Evolutionary conservation across 2,797 vertebrate genomes (phyloP).

Genomic region (Atherinosoma microstoma): DNA sequence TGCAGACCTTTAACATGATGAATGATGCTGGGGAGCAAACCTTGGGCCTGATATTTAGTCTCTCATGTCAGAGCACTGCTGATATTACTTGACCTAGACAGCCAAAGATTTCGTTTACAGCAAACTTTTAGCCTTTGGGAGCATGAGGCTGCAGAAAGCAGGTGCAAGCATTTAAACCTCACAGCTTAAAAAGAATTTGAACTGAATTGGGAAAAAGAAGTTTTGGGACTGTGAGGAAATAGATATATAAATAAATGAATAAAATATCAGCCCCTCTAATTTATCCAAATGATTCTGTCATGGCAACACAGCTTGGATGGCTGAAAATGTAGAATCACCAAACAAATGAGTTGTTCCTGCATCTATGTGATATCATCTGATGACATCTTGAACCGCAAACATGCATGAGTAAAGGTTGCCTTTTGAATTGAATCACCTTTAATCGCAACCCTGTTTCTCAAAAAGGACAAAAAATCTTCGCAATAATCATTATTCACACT

Average conservation of each 20-base stretch:
- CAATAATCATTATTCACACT: too few species aligned
- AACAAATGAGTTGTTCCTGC: background rate
- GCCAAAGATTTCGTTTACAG: background rate
- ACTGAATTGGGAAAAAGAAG: too few species aligned
- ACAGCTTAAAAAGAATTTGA: background rate
- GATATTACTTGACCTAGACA: conserved; percentile 26
- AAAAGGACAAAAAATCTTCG: too few species aligned
- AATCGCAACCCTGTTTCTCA: too few species aligned
- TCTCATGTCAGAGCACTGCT: conserved; percentile 38
- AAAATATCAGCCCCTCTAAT: background rate
- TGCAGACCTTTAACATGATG: conserved; percentile 68
- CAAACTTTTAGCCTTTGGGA: background rate
- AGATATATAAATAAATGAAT: background rate
- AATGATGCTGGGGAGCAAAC: conserved; percentile 52
- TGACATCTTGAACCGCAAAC: too few species aligned
- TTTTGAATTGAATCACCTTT: too few species aligned
- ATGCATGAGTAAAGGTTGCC: too few species aligned
- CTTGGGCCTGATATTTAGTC: conserved; percentile 39
- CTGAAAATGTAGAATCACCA: background rate
- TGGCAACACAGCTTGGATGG: background rate
- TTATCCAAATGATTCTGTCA: background rate
- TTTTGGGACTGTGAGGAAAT: background rate
- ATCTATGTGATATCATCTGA: background rate
- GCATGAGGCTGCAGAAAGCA: conserved; percentile 2
- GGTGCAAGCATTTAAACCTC: background rate